Percentiles rank a stretch among this genome's conserved stretches.
Conservation (phyloP, 2,113 vertebrate species). For the Gavialis gangeticus region DNA sequence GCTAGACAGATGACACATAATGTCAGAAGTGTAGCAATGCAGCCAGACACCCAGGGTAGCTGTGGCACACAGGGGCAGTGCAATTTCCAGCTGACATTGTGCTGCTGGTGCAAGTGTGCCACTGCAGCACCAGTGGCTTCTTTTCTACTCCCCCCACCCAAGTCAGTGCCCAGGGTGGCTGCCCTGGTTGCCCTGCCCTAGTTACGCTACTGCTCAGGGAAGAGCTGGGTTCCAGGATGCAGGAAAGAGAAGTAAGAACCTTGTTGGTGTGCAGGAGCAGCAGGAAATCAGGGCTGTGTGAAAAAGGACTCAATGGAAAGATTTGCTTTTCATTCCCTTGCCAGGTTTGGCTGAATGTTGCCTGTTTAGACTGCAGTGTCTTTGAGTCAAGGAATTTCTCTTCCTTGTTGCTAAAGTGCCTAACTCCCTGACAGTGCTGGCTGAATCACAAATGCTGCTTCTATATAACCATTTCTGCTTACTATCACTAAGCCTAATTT, state of each 20-base stretch:
- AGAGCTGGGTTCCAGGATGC: background rate
- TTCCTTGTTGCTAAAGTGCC: background rate
- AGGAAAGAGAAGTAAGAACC: background rate
- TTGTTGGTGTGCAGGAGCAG: background rate
- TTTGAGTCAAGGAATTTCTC: background rate
- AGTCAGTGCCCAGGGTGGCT: too few relatives aligned
- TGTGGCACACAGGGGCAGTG: too few relatives aligned
- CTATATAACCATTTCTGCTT: background rate
- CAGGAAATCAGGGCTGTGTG: background rate
- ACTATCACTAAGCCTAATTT: background rate
- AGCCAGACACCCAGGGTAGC: too few relatives aligned
- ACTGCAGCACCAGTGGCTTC: background rate
- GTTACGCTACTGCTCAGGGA: background rate
- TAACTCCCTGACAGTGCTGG: background rate
- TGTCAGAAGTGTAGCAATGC: too few relatives aligned
- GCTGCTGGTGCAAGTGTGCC: too few relatives aligned
- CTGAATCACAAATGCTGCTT: background rate
- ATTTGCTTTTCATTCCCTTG: background rate
- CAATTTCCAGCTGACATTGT: too few relatives aligned
- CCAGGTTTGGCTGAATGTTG: accelerated
- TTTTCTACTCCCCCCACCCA: too few relatives aligned
- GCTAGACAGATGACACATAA: background rate
- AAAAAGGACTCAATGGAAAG: background rate
- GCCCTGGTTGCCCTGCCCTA: too few relatives aligned
- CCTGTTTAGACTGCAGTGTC: background rate